Percentiles rank a stretch among this genome's conserved stretches.
phyloP scores from a whole-genome alignment of 2,113 vertebrate species.

The Raja brachyura region DNA sequence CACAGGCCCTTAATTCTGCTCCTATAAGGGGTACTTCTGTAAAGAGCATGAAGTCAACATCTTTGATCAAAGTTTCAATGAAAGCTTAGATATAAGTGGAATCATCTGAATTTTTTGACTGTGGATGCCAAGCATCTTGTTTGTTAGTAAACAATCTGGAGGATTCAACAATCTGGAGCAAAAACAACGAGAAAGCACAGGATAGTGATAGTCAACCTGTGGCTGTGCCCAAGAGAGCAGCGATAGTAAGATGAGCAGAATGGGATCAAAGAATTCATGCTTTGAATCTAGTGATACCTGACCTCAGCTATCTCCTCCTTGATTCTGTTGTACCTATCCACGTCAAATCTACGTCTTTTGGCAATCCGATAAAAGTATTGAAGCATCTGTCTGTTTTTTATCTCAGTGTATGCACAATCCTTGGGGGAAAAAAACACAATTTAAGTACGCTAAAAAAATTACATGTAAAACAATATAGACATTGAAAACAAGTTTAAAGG shows the following conservation, averaged over 20 bases:
- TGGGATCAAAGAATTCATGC: neutral
- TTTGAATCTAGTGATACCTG: slow-evolving; percentile 38
- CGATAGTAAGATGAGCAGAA: neutral
- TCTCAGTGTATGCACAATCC: slow-evolving; percentile 78
- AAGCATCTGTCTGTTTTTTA: slow-evolving; percentile 76
- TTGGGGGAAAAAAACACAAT: slow-evolving; percentile 44
- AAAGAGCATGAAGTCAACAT: neutral
- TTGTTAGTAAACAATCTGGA: neutral
- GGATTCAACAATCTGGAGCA: neutral
- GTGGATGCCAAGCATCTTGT: neutral
- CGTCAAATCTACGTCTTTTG: slow-evolving; percentile 64
- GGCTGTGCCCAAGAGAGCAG: neutral
- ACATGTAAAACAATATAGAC: neutral
- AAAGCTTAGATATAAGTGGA: neutral
- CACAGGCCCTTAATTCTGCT: too few species aligned
- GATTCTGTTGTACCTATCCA: slow-evolving; percentile 75
- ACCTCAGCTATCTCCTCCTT: slow-evolving; percentile 78
- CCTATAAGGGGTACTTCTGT: neutral
- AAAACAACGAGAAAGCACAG: neutral
- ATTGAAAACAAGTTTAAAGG: too few species aligned
- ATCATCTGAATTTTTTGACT: neutral
- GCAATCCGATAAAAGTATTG: slow-evolving; percentile 74
- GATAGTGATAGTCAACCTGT: neutral
- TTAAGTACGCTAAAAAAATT: too few species aligned
- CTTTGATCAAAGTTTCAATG: neutral